phyloP scores from a whole-genome alignment of 2,888 invertebrate genomes.

The Caenorhabditis sp. region DNA sequence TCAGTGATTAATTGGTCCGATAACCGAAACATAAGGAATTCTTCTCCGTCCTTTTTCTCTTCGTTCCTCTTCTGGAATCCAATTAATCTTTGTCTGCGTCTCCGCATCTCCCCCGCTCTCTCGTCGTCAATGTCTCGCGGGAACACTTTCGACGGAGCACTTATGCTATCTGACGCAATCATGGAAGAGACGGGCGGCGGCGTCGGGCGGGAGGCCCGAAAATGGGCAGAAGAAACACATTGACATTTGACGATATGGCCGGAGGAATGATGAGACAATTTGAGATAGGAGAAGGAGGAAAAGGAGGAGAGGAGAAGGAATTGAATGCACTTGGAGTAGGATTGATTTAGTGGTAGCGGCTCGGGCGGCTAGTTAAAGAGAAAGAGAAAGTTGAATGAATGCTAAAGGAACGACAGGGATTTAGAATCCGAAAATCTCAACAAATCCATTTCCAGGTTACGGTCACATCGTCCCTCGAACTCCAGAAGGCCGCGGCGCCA shows the following conservation, averaged over 20 bases:
- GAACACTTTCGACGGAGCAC: slow-evolving; percentile 55
- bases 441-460: slow-evolving; percentile 68
- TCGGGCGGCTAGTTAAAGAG: neutral
- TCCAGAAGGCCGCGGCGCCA: slow-evolving; percentile 79
- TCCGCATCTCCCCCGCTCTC: neutral
- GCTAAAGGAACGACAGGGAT: slow-evolving; percentile 22
- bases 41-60: neutral
- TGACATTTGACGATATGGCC: slow-evolving; percentile 10
- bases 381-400: neutral
- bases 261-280: slow-evolving; percentile 50
- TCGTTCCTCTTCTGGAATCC: slow-evolving; percentile 2
- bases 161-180: slow-evolving; percentile 61
- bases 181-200: slow-evolving; percentile 22
- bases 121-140: slow-evolving; percentile 30
- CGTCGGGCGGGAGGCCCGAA: slow-evolving; percentile 10
- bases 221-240: slow-evolving; percentile 33
- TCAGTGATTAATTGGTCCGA: slow-evolving; percentile 37
- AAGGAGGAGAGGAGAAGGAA: no score
- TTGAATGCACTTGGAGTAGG: slow-evolving; percentile 27
- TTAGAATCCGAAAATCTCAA: neutral
- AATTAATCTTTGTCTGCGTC: slow-evolving; percentile 43
- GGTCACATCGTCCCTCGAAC: slow-evolving; percentile 83
- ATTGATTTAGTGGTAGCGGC: slow-evolving; percentile 55
- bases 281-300: neutral
- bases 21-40: slow-evolving; percentile 19